Evolutionary conservation across 30 jellyfish, hydroid and myxozoan genomes (phyloP).

Genomic region (Turritopsis rubra): DNA sequence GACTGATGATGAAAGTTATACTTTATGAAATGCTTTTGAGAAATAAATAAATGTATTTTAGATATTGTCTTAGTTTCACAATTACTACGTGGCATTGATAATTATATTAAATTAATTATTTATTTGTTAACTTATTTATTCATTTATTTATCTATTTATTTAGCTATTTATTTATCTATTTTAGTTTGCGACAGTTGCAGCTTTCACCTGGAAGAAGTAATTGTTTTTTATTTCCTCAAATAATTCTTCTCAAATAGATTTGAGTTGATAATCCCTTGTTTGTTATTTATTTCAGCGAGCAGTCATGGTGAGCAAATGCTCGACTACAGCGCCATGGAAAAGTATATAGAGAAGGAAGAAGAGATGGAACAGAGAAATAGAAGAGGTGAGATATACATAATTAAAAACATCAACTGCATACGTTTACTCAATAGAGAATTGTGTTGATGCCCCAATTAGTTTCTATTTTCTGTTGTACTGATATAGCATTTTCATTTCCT

Average conservation of each 20-base stretch:
- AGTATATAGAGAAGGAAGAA: conserved; percentile 61
- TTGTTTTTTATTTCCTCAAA: too few species aligned
- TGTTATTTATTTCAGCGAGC: not conserved
- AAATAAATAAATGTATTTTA: too few species aligned
- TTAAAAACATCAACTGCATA: not conserved
- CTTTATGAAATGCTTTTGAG: too few species aligned
- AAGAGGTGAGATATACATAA: conserved; percentile 39
- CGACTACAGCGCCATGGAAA: conserved; percentile 55
- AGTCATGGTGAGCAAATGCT: conserved; percentile 49
- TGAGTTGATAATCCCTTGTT: not conserved
- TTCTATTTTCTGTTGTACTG: not conserved
- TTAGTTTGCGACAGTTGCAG: not conserved
- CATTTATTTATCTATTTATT: too few species aligned
- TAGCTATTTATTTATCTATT: not conserved
- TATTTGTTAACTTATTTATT: too few species aligned
- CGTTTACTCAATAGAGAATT: too few species aligned
- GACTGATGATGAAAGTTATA: too few species aligned
- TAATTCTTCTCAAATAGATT: not conserved
- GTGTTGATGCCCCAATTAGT: not conserved
- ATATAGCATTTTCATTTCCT: too few species aligned
- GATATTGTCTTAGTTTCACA: too few species aligned
- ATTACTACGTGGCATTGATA: too few species aligned
- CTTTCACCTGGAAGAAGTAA: not conserved
- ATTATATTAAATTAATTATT: too few species aligned
- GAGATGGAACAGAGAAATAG: conserved; percentile 45